Evolutionary conservation across 2,113 vertebrate genomes (phyloP).

Genomic region (Tretioscincus oriximinensis): DNA sequence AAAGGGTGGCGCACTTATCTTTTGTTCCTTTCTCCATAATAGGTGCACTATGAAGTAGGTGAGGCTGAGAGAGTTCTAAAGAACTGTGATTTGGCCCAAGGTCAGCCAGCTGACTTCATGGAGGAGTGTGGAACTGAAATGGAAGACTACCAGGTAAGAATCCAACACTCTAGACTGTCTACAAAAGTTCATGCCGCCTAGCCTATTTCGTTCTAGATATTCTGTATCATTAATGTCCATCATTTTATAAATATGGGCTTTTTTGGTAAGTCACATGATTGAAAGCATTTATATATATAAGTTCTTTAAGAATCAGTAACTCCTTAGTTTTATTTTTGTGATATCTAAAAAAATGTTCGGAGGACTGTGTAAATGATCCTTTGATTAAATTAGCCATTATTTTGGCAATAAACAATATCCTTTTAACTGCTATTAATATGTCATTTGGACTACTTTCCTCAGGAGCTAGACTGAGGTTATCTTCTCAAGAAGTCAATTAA

Average conservation of each 20-base stretch:
- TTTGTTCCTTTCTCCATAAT: too few relatives aligned
- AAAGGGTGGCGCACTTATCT: too few relatives aligned
- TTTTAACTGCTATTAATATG: slow-evolving; percentile 67
- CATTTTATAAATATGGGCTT: not conserved
- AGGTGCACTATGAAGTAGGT: too few relatives aligned
- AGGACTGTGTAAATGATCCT: slow-evolving; percentile 58
- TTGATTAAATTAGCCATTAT: slow-evolving; percentile 74
- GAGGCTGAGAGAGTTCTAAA: too few relatives aligned
- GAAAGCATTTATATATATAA: not conserved
- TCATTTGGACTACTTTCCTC: slow-evolving; percentile 57
- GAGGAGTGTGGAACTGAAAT: too few relatives aligned
- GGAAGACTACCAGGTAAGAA: too few relatives aligned
- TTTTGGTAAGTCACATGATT: not conserved
- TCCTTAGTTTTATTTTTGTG: too few relatives aligned
- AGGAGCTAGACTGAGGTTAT: slow-evolving; percentile 45
- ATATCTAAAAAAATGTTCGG: not conserved
- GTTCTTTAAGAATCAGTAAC: not conserved
- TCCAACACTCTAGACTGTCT: too few relatives aligned
- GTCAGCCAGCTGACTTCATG: too few relatives aligned
- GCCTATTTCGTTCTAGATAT: too few relatives aligned
- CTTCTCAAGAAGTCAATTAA: slow-evolving; percentile 75
- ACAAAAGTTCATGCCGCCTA: too few relatives aligned
- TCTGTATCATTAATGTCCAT: not conserved
- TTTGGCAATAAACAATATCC: slow-evolving; percentile 63
- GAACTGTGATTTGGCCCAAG: too few relatives aligned